phyloP scores from a whole-genome alignment of 2,797 vertebrate species.

The Martes flavigula region DNA sequence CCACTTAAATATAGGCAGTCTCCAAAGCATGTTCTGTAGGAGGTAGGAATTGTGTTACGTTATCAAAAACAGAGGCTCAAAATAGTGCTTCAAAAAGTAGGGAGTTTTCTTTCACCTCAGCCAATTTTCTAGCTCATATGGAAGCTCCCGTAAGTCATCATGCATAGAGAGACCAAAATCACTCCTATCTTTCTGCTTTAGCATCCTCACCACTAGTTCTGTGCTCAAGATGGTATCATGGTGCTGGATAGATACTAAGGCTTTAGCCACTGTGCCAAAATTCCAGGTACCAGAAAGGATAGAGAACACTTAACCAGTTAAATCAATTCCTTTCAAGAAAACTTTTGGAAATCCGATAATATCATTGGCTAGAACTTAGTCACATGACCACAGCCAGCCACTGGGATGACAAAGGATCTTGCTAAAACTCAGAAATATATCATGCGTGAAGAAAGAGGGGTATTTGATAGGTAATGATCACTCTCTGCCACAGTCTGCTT shows the following conservation, averaged over 20 bases:
- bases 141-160: neutral
- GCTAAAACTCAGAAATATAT: neutral
- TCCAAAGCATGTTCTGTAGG: neutral
- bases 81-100: neutral
- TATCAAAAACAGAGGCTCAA: neutral
- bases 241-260: neutral
- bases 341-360: neutral
- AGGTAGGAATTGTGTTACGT: neutral
- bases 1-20: neutral
- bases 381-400: neutral
- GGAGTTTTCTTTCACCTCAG: neutral
- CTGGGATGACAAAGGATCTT: neutral
- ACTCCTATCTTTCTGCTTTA: neutral
- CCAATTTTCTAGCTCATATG: neutral
- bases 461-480: neutral
- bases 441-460: neutral
- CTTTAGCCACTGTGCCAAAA: neutral
- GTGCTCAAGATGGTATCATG: neutral
- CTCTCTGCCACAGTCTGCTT: neutral
- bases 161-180: neutral
- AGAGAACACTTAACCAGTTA: neutral
- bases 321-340: neutral
- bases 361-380: neutral
- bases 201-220: neutral
- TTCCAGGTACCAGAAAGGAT: neutral